phyloP scores from a whole-genome alignment of 2,797 vertebrate species.

The Dendrocincla fuliginosa region DNA sequence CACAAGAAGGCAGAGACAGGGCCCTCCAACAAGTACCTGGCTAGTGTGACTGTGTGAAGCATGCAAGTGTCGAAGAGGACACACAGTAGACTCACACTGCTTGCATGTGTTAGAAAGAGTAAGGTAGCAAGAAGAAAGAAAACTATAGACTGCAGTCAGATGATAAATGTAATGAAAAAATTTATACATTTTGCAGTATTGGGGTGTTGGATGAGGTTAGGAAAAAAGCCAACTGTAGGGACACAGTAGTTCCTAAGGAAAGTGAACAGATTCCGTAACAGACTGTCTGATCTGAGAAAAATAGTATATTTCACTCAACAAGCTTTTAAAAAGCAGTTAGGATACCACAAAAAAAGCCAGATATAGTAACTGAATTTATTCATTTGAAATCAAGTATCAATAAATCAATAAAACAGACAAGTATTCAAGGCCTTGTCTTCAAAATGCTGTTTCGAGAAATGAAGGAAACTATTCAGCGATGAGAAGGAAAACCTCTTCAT shows the following conservation, averaged over 20 bases:
- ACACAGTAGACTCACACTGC: neutral
- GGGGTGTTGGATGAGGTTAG: neutral
- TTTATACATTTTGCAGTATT: neutral
- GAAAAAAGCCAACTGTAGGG: neutral
- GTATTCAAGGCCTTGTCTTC: neutral
- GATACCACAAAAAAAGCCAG: neutral
- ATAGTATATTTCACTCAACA: neutral
- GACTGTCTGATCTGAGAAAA: neutral
- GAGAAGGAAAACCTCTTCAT: neutral
- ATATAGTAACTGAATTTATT: neutral
- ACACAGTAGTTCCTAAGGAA: neutral
- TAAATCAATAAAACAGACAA: neutral
- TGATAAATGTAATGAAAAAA: neutral
- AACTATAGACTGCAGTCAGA: neutral
- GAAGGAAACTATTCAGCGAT: neutral
- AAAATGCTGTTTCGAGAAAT: neutral
- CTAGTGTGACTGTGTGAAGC: neutral
- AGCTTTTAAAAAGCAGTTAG: neutral
- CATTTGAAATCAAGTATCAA: neutral
- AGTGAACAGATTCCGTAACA: neutral
- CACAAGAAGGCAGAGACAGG: neutral
- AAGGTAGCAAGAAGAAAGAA: neutral
- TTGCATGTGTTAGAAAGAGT: neutral
- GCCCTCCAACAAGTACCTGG: accelerated
- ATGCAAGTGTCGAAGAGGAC: neutral